Evolutionary conservation across 1,140 invertebrate species (phyloP).

Genomic region (Cyrtorhinus lividipennis): DNA sequence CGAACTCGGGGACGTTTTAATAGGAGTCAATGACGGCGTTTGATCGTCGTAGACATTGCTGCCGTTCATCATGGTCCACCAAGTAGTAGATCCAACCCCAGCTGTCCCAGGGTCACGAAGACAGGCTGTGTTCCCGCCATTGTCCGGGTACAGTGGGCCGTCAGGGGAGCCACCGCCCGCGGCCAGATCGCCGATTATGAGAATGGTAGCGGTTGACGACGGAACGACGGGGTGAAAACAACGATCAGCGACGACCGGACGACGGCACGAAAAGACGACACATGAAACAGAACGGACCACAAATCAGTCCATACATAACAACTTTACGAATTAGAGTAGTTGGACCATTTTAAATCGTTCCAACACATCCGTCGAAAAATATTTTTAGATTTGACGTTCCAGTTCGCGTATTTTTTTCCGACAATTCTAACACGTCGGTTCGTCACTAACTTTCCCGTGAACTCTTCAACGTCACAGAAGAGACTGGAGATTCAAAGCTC

Average conservation of each 20-base stretch:
- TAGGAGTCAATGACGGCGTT: constrained; percentile 27
- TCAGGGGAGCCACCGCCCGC: constrained; percentile 46
- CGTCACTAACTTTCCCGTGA: background rate
- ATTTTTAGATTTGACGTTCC: background rate
- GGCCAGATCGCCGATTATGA: constrained; percentile 60
- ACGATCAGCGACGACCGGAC: background rate
- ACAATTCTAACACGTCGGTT: background rate
- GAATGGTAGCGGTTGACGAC: constrained; percentile 37
- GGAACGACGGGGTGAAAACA: constrained; percentile 14
- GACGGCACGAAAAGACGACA: background rate
- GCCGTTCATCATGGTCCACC: constrained; percentile 71
- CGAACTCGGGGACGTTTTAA: constrained; percentile 35
- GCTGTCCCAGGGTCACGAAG: constrained; percentile 55
- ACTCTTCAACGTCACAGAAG: background rate
- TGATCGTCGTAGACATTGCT: constrained; percentile 36
- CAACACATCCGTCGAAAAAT: background rate
- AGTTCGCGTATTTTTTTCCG: background rate
- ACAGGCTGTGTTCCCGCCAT: constrained; percentile 42
- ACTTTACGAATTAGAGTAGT: background rate
- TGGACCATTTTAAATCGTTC: background rate
- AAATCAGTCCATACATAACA: background rate
- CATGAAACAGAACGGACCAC: constrained; percentile 1
- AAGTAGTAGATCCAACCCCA: constrained; percentile 49
- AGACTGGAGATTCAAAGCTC: background rate
- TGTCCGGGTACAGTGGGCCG: constrained; percentile 52